phyloP scores from a whole-genome alignment of 2,888 invertebrate species.

The Diarsia mendica region DNA sequence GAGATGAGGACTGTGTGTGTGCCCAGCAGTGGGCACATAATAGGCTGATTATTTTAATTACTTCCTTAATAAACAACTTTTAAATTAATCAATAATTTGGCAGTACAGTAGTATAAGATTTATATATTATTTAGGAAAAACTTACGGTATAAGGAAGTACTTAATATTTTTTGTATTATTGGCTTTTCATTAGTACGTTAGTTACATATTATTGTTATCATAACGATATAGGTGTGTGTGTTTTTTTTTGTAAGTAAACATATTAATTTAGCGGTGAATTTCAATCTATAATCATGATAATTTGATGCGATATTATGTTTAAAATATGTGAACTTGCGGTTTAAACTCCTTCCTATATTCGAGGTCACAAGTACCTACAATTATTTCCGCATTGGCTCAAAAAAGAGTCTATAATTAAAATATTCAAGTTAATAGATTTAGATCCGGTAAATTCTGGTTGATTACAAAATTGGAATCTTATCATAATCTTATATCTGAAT shows the following conservation, averaged over 20 bases:
- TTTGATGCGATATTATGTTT: background rate
- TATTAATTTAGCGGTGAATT: background rate
- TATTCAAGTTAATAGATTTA: background rate
- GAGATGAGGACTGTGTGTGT: background rate
- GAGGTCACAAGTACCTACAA: conserved; percentile 8
- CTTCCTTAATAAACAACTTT: background rate
- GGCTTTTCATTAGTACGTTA: too few species aligned
- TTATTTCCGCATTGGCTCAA: conserved; percentile 36
- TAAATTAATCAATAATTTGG: background rate
- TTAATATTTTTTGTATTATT: too few species aligned
- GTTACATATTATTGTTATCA: too few species aligned
- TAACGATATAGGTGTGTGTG: too few species aligned
- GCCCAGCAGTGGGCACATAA: too few species aligned
- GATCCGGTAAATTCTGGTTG: background rate
- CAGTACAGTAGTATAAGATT: too few species aligned
- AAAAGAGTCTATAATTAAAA: conserved; percentile 6
- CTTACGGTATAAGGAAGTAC: too few species aligned
- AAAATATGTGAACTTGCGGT: background rate
- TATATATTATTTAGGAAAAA: too few species aligned
- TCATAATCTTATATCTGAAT: background rate
- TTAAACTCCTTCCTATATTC: conserved; percentile 19
- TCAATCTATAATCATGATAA: background rate
- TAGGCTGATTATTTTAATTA: background rate
- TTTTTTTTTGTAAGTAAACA: too few species aligned
- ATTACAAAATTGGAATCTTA: background rate